Conservation (phyloP, 2,113 vertebrate genomes). For the Psettodes erumei region DNA sequence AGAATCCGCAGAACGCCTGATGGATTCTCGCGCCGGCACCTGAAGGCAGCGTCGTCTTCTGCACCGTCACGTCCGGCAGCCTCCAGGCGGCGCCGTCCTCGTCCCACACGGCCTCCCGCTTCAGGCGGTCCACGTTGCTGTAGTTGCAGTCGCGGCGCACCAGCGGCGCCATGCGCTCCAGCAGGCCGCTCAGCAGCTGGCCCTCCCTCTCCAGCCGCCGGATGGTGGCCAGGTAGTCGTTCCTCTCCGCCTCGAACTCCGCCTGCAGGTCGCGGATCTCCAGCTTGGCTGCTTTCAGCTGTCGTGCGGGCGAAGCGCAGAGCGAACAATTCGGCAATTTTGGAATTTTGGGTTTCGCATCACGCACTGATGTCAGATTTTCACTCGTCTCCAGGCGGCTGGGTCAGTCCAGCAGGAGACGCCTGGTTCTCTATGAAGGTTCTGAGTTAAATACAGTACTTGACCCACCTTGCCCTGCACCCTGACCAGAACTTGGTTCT, state of each 20-base stretch:
- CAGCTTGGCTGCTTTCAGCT: slow-evolving; percentile 88
- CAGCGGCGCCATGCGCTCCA: slow-evolving; percentile 87
- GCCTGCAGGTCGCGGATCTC: slow-evolving; percentile 90
- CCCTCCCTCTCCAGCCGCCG: slow-evolving; percentile 85
- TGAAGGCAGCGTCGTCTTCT: slow-evolving; percentile 87
- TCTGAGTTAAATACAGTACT: too few relatives aligned
- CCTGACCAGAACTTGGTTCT: slow-evolving; percentile 86
- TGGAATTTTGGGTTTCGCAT: too few relatives aligned
- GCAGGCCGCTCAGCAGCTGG: slow-evolving; percentile 85
- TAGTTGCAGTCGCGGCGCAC: slow-evolving; percentile 89
- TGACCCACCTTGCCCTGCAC: slow-evolving; percentile 87
- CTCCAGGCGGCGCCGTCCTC: slow-evolving; percentile 88
- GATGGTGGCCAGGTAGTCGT: slow-evolving; percentile 88
- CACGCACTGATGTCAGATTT: too few relatives aligned
- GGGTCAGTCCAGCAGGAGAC: too few relatives aligned
- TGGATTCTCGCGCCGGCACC: too few relatives aligned
- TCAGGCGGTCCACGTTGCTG: slow-evolving; percentile 88
- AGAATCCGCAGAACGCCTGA: too few relatives aligned
- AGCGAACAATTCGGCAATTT: too few relatives aligned
- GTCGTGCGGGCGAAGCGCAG: neutral
- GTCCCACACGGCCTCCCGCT: slow-evolving; percentile 86
- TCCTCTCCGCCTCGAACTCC: slow-evolving; percentile 89
- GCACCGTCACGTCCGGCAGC: slow-evolving; percentile 85
- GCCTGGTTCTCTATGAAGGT: too few relatives aligned
- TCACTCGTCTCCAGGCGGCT: too few relatives aligned